Evolutionary conservation across 2,113 vertebrate species (phyloP), one percentile per base, ranked within the genome.

Genomic region (Muntiacus reevesi): DNA sequence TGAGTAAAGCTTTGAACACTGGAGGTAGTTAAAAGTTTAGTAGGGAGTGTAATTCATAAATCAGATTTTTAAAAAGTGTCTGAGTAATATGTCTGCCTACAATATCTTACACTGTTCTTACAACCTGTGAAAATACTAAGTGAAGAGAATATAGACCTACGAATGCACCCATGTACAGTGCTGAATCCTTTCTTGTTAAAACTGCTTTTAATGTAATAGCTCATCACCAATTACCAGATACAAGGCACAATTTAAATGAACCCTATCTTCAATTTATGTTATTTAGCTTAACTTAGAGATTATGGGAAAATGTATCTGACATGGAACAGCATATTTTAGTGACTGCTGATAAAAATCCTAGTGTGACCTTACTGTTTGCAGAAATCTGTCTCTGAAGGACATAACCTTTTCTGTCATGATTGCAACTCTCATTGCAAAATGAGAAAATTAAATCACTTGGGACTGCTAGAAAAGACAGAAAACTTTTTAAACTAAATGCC

Each of bases 371-470:
- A 83, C 36, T 60, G 79, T 19, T 81, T 94, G 85, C 59, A 78
- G 92, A 97, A 97, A 97, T 95, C 76, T 98, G 95, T 89, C 93
- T 98, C 85, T 93, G 97, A 98, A 97, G 74, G 97, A 97, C n/a
- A 82, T 97, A 97, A 97, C 92, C 97, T 98, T 85, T 89, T 96
- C 97, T 98, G 97, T 98, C 98, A 98, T 96, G 98, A 98, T 91
- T 97, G 76, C 83, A 98, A 93, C 95, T 98, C 96, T 98, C 95
- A 93, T 91, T 97, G 94, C 57, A 95, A 98, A 98, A 97, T 11
- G 57, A 98, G 85, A 91, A 98, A 98, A 98, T 98, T 98, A 98
- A 98, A 98, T 98, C 98, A 98, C 96, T 96, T 96, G 98, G 96
- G 97, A 98, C 97, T 81, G 91, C 87, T 95, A 96, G 92, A 92